Conservation (phyloP, 1,140 invertebrate genomes). For the Drosophila triauraria region DNA sequence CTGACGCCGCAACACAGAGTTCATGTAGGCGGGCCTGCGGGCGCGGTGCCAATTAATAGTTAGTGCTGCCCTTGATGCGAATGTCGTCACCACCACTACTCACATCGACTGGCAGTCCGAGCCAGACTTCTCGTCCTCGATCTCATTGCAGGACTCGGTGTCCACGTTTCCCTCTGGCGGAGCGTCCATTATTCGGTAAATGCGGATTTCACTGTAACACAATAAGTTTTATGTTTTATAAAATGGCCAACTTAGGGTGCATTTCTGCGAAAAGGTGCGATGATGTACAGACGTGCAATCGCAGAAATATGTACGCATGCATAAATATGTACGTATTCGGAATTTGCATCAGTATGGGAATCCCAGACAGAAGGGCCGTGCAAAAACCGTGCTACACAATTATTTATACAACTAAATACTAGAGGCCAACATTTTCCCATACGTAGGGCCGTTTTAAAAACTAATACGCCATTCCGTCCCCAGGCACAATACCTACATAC, state of each 20-base stretch:
- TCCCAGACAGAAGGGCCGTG: conserved; percentile 5
- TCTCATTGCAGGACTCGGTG: conserved; percentile 64
- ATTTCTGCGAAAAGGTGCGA: neutral
- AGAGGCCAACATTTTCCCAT: conserved; percentile 14
- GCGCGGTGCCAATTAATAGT: conserved; percentile 9
- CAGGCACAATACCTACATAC: neutral
- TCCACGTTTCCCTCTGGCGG: conserved; percentile 63
- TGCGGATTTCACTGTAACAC: conserved; percentile 37
- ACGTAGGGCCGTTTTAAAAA: conserved; percentile 27
- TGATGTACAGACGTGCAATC: conserved; percentile 23
- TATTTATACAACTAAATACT: conserved; percentile 23
- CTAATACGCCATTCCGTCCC: conserved; percentile 40
- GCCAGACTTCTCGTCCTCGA: conserved; percentile 73
- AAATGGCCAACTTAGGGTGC: neutral
- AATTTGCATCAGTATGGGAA: conserved; percentile 17
- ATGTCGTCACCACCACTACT: conserved; percentile 37
- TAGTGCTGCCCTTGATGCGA: neutral
- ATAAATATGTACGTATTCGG: conserved; percentile 15
- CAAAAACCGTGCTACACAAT: conserved; percentile 6
- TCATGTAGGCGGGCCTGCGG: conserved; percentile 79
- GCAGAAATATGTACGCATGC: conserved; percentile 22
- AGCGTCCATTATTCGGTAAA: conserved; percentile 66
- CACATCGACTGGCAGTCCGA: conserved; percentile 73
- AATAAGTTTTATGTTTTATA: conserved; percentile 1
- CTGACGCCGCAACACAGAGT: conserved; percentile 73